These are phyloP conservation scores for Cremastinae sp. DNA, from an alignment of 2,888 invertebrate genomes.

Conservation along the genomic window DNA sequence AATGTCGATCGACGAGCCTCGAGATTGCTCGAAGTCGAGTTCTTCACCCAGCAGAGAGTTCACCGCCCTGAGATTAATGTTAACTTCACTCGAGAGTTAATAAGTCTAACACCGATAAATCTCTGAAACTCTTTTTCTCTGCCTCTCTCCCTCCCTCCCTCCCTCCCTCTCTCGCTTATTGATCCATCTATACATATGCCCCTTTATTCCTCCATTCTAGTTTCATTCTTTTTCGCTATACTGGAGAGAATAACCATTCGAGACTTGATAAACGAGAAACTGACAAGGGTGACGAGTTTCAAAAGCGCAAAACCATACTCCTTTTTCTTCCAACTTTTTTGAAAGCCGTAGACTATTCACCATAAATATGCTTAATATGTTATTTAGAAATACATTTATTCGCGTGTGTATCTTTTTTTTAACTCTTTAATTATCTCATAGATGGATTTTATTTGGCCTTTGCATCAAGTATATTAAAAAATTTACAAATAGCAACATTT, in stretches of 20 bases:
- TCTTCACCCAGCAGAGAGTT: constrained; percentile 63
- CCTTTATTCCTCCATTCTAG: constrained; percentile 23
- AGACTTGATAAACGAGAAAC: constrained; percentile 22
- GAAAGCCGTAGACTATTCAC: constrained; percentile 16
- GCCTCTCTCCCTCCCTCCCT: constrained; percentile 37
- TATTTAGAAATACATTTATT: too few species aligned
- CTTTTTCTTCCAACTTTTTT: constrained; percentile 35
- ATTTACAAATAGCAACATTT: too few species aligned
- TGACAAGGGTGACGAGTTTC: constrained; percentile 24
- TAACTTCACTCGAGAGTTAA: constrained; percentile 77
- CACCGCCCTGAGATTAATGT: constrained; percentile 74
- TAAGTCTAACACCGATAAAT: constrained; percentile 77
- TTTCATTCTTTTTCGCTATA: constrained; percentile 49
- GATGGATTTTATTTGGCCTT: too few species aligned
- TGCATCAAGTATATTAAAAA: too few species aligned
- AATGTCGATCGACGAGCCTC: constrained; percentile 59
- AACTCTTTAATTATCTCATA: too few species aligned
- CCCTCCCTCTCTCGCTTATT: too few species aligned
- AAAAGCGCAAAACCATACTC: constrained; percentile 19
- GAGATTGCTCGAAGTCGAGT: constrained; percentile 50
- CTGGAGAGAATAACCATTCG: constrained; percentile 16
- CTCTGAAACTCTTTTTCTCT: constrained; percentile 69
- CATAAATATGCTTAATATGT: too few species aligned
- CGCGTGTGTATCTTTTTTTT: too few species aligned
- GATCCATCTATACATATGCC: too few species aligned